Evolutionary conservation across 2,888 invertebrate species (phyloP).

Genomic region (Volucella inanis): DNA sequence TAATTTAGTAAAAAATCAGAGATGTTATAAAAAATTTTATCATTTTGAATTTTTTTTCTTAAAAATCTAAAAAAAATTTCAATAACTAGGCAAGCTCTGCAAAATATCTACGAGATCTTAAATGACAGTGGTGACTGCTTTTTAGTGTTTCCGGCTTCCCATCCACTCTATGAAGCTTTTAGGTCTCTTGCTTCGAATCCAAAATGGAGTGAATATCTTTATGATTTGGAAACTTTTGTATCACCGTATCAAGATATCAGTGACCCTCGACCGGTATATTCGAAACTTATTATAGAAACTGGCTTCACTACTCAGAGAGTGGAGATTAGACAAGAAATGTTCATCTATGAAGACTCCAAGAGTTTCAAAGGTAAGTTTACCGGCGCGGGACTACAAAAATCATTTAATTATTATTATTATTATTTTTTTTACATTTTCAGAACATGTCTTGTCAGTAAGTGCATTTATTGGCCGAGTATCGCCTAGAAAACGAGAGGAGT

Average conservation of each 20-base stretch:
- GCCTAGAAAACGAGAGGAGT: conserved; percentile 84
- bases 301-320: conserved; percentile 87
- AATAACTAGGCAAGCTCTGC: conserved; percentile 85
- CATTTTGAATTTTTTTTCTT: background rate
- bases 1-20: too few species aligned
- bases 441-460: conserved; percentile 87
- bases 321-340: conserved; percentile 85
- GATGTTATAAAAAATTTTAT: too few species aligned
- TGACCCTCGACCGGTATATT: conserved; percentile 83
- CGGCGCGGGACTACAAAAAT: too few species aligned
- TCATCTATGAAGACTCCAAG: conserved; percentile 85
- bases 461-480: conserved; percentile 88
- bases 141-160: conserved; percentile 87
- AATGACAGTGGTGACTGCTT: conserved; percentile 87
- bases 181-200: conserved; percentile 84
- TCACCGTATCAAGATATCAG: conserved; percentile 87
- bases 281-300: conserved; percentile 84
- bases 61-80: background rate
- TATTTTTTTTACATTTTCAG: conserved; percentile 81
- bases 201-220: conserved; percentile 87
- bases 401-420: too few species aligned
- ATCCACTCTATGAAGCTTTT: conserved; percentile 88
- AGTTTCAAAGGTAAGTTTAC: conserved; percentile 84
- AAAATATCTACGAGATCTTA: conserved; percentile 87
- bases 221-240: conserved; percentile 87